phyloP scores from a whole-genome alignment of 1,140 invertebrate species.

The Halesus radiatus region DNA sequence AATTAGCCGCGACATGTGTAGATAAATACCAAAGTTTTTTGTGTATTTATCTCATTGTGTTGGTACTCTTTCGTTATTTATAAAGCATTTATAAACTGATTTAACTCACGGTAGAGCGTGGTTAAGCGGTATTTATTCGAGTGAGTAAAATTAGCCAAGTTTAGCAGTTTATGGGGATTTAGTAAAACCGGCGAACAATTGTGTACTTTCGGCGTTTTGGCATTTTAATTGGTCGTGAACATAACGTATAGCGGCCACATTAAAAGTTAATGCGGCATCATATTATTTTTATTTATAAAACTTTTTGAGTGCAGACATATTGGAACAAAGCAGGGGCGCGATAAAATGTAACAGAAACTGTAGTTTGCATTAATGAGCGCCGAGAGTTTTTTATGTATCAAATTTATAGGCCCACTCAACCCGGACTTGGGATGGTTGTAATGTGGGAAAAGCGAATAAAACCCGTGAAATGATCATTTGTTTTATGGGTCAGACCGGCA shows the following conservation, averaged over 20 bases:
- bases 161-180: no score
- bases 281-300: background rate
- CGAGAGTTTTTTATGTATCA: conserved; percentile 35
- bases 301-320: conserved; percentile 24
- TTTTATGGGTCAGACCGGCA: conserved; percentile 23
- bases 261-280: conserved; percentile 12
- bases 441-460: conserved; percentile 39
- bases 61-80: no score
- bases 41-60: no score
- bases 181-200: no score
- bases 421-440: conserved; percentile 26
- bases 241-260: background rate
- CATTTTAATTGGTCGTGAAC: background rate
- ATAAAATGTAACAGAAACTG: conserved; percentile 38
- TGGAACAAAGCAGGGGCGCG: conserved; percentile 11
- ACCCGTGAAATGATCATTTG: conserved; percentile 30
- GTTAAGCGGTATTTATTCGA: no score
- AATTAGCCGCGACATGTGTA: no score
- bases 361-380: conserved; percentile 32
- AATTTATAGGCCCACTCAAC: conserved; percentile 33
- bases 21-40: no score
- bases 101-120: no score
- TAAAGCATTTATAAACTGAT: no score
- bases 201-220: background rate
- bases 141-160: no score